Percentiles rank a stretch among this genome's conserved stretches.
Conservation (phyloP, 2,888 invertebrate species). For the Idaea straminata region DNA sequence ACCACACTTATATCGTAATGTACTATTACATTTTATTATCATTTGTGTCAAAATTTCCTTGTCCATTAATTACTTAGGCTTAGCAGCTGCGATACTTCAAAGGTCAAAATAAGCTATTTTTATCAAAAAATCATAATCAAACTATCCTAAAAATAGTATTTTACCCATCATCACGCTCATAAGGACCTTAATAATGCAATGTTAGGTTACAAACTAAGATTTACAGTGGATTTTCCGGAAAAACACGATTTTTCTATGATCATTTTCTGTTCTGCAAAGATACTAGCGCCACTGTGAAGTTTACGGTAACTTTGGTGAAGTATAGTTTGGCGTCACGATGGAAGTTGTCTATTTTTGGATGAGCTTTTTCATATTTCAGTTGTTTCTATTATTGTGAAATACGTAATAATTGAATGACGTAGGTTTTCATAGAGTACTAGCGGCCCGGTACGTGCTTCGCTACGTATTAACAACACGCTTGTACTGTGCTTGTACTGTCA, state of each 20-base stretch:
- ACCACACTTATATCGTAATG: too few relatives aligned
- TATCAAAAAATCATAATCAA: too few relatives aligned
- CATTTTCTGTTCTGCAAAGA: background rate
- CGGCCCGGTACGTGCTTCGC: too few relatives aligned
- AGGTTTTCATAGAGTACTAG: too few relatives aligned
- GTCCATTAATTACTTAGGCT: too few relatives aligned
- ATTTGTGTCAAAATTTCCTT: too few relatives aligned
- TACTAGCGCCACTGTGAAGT: background rate
- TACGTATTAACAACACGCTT: too few relatives aligned
- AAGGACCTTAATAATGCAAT: background rate
- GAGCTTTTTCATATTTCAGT: background rate
- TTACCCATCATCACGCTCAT: background rate
- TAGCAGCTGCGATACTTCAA: too few relatives aligned
- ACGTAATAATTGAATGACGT: background rate
- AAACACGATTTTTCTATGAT: background rate
- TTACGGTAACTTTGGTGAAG: background rate
- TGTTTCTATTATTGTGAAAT: background rate
- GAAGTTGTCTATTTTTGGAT: background rate
- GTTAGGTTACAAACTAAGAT: background rate
- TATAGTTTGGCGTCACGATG: background rate
- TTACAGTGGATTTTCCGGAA: background rate
- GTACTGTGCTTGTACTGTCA: too few relatives aligned
- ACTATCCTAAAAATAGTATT: background rate
- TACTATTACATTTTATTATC: too few relatives aligned
- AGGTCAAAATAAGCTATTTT: too few relatives aligned